phyloP scores from a whole-genome alignment of 2,113 vertebrate species.

The Pterocles orientalis region DNA sequence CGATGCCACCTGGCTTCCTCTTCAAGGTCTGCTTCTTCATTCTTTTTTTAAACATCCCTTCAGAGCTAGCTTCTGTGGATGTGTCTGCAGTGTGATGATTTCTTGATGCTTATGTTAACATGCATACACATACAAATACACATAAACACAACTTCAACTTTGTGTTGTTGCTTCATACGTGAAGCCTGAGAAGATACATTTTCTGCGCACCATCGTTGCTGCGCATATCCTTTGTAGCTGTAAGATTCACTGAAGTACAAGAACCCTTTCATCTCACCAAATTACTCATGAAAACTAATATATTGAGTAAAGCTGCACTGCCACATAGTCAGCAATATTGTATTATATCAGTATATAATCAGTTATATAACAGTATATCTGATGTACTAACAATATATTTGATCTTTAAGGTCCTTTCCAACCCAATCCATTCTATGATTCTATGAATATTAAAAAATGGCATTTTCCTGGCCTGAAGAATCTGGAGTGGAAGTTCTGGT shows the following conservation, averaged over 20 bases:
- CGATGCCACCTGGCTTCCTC: conserved; percentile 82
- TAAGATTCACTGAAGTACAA: not conserved
- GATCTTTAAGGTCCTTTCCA: not conserved
- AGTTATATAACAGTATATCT: not conserved
- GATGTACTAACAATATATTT: not conserved
- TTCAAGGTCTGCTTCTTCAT: conserved; percentile 82
- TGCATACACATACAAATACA: not conserved
- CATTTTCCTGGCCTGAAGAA: not conserved
- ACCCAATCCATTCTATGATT: not conserved
- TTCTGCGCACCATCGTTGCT: not conserved
- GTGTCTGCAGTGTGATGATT: not conserved
- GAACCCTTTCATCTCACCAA: not conserved
- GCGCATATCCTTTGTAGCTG: not conserved
- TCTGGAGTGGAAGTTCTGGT: not conserved
- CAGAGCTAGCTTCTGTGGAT: not conserved
- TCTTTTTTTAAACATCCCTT: not conserved
- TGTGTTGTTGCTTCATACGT: not conserved
- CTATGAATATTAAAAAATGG: not conserved
- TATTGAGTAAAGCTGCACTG: not conserved
- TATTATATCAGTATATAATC: not conserved
- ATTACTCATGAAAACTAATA: not conserved
- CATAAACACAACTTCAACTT: not conserved
- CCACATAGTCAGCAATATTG: not conserved
- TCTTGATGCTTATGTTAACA: not conserved
- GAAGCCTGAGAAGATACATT: not conserved